Base-by-base conservation (phyloP, 2,888 invertebrate species). In the Ormyrus rosae region DNA sequence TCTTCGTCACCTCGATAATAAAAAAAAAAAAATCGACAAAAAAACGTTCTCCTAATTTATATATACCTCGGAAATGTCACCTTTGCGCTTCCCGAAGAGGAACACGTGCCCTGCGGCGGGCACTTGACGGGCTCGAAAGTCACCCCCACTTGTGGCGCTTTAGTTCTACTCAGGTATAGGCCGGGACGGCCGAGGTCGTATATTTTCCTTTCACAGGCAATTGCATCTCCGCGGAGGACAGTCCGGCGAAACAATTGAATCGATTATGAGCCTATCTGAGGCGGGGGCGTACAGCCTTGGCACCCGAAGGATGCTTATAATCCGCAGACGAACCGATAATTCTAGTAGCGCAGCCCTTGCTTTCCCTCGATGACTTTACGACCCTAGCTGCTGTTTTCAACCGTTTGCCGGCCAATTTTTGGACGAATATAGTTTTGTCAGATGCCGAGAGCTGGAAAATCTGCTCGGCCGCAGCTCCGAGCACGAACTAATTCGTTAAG, bases 171-270 rank as follows among this genome's bases (percentile, higher is more conserved):
- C 67, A 67, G 67, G 67, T 67, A 67, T 51, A 65, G 46, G 45
- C 0, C 19, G 9, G 48, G 6, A 9, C 53, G 53, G 51, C 19
- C 51, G 3, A 34, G 34, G 34, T 34, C 34, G 34, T 34, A 34
- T 34, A 34, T 34, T 34, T 34, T 34, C 34, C 34, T 34, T 34
- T 34, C 6, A 63, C 72, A 63, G 34, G 34, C 34, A 34, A 34
- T 34, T 34, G 34, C 34, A 72, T 72, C 61, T 63, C n/a, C 60
- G 67, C 34, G 34, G 34, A 34, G 3, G 0, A 53, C 45, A 68
- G 64, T 68, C 67, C 55, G 34, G 13, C 55, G 61, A 1, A 56
- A 74, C 56, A 74, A 80, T 64, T 19, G 60, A 80, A 75, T 80
- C 70, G 64, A 74, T 80, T 61, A 75, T 73, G 56, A 69, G 34